Base-by-base conservation (phyloP, 2,113 vertebrate species). In the Nothoprocta pentlandii region DNA sequence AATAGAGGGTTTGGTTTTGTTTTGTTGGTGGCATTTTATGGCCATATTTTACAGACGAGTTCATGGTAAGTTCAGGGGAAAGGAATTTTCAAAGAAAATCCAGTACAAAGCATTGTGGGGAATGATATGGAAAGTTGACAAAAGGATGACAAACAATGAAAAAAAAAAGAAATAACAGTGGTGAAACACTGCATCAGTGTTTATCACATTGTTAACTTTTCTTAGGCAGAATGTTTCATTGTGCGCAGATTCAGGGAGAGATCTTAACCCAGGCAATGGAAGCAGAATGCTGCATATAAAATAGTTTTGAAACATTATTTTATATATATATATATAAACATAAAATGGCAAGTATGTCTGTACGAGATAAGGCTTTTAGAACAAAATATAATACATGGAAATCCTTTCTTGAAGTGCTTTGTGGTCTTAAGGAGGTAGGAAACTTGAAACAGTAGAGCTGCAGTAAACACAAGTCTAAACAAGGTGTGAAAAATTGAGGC, bases 321-420 rank as follows among this genome's bases (percentile, higher is more conserved):
- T 68, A 16, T 63, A 76, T 28, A 77, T n/a, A 85, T 46, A 46
- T 46, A 46, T 46, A 46, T 16, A 49, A 21, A 49, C 21, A 49
- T 4, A 97, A 97, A 97, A 97, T 93, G 73, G 92, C 80, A 97
- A 98, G 96, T 95, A 98, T 98, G 98, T 92, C 97, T 95, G 94
- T 54, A 81, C 90, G 91, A 97, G 97, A 98, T 98, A 98, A 98
- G 97, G 82, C 91, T 96, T 97, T 97, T 93, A 94, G 94, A 97
- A 97, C 94, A 97, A 96, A 97, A 97, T 97, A 97, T 96, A 98
- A 97, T 97, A 97, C 96, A 90, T 97, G 97, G 97, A 98, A 98
- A 97, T 98, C 97, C 97, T 98, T 96, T 97, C 95, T 96, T 96
- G 56, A 94, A 96, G 80, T 93, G 79, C 91, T 97, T 97, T 98